phyloP scores from a whole-genome alignment of 2,797 vertebrate genomes.

The Geotrypetes seraphini region DNA sequence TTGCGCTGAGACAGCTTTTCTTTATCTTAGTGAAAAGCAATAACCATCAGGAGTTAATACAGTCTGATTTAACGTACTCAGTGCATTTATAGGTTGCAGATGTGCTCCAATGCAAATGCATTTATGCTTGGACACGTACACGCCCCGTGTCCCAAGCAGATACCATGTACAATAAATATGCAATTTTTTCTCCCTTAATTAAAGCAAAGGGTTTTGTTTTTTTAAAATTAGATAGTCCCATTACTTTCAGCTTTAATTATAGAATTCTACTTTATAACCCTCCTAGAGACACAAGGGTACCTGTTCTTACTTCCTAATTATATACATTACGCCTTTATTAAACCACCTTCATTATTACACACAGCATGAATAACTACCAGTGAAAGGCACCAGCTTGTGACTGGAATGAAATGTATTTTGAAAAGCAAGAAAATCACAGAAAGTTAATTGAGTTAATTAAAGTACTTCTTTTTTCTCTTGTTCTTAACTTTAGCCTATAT shows the following conservation, averaged over 20 bases:
- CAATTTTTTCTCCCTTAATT: conserved; percentile 33
- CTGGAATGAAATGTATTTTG: conserved; percentile 33
- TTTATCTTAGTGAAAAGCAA: conserved; percentile 26
- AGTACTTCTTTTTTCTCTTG: conserved; percentile 36
- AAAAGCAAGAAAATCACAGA: conserved; percentile 34
- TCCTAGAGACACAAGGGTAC: conserved; percentile 36
- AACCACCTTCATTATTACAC: conserved; percentile 43
- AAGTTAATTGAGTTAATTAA: conserved; percentile 51
- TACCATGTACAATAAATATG: conserved; percentile 30
- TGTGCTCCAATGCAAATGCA: conserved; percentile 33
- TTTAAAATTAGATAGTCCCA: conserved; percentile 42
- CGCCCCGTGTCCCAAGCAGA: too few relatives aligned
- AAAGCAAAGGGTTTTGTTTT: conserved; percentile 35
- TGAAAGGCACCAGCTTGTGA: conserved; percentile 26
- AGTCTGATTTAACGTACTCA: conserved; percentile 17
- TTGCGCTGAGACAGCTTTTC: conserved; percentile 26
- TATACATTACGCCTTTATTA: conserved; percentile 35
- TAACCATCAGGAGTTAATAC: conserved; percentile 22
- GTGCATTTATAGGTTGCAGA: conserved; percentile 18
- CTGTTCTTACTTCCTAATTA: conserved; percentile 43
- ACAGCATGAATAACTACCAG: conserved; percentile 25
- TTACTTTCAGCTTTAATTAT: conserved; percentile 40
- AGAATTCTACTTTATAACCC: conserved; percentile 18
- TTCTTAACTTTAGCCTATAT: conserved; percentile 27
- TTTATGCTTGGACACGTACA: conserved; percentile 38